A percentile compares a stretch with the other conserved stretches of the same genome.
phyloP scores from a whole-genome alignment of 2,888 invertebrate genomes.

The Morpho helenor region DNA sequence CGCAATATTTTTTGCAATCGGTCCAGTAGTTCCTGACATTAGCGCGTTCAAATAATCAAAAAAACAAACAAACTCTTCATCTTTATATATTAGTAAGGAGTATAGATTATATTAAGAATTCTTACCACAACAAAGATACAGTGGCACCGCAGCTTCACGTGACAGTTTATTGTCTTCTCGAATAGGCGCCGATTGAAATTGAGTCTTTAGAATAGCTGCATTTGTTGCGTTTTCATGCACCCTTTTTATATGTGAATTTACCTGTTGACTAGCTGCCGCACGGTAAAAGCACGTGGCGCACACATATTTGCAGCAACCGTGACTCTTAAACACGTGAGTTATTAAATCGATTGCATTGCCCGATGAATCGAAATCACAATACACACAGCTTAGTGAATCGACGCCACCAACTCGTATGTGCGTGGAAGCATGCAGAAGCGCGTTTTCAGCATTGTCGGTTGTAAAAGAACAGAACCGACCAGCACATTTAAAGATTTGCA shows the following conservation, averaged over 20 bases:
- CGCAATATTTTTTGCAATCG: too few relatives aligned
- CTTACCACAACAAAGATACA: conserved; percentile 54
- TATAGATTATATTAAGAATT: too few relatives aligned
- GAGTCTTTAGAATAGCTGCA: conserved; percentile 37
- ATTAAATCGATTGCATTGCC: conserved; percentile 61
- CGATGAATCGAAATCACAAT: conserved; percentile 70
- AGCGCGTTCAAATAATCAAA: too few relatives aligned
- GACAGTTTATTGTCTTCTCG: conserved; percentile 37
- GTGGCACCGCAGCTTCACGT: conserved; percentile 53
- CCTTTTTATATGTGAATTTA: conserved; percentile 77
- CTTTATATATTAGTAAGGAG: too few relatives aligned
- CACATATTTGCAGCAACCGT: conserved; percentile 80
- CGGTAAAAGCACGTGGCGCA: conserved; percentile 85
- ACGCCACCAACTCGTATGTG: conserved; percentile 53
- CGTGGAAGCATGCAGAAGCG: conserved; percentile 56
- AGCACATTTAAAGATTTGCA: conserved; percentile 65
- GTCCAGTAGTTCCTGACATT: too few relatives aligned
- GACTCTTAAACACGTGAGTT: conserved; percentile 80
- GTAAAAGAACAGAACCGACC: conserved; percentile 64
- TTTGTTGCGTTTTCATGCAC: conserved; percentile 40
- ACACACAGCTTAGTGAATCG: conserved; percentile 77
- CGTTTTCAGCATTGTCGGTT: conserved; percentile 53
- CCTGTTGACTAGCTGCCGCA: conserved; percentile 78
- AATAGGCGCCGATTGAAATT: conserved; percentile 30
- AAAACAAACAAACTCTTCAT: too few relatives aligned